Evolutionary conservation across 2,113 vertebrate genomes (phyloP).

Genomic region (Fulica atra): DNA sequence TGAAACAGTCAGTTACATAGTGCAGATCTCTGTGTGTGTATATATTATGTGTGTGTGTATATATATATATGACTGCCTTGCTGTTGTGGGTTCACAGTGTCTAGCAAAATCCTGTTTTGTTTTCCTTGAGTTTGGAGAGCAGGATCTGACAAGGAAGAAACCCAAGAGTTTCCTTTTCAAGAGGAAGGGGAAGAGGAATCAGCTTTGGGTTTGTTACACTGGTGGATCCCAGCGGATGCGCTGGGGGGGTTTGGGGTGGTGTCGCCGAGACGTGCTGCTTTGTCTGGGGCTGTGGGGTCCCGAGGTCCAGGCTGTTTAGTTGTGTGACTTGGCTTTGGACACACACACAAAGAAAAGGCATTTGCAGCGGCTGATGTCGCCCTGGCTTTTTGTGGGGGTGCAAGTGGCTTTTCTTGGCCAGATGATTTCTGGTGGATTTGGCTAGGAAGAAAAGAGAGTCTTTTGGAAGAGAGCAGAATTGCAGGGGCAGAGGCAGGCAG

Average conservation of each 20-base stretch:
- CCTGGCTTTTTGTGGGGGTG: not conserved
- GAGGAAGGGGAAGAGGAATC: not conserved
- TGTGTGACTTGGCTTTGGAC: not conserved
- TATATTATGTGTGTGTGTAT: too few species aligned
- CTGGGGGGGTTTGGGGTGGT: not conserved
- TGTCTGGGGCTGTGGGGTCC: not conserved
- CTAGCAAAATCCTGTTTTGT: not conserved
- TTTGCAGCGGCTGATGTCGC: not conserved
- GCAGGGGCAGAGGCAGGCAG: not conserved
- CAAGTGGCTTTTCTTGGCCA: not conserved
- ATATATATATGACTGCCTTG: not conserved
- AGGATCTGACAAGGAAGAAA: not conserved
- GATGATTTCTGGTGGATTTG: not conserved
- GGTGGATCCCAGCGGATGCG: not conserved
- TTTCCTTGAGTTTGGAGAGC: not conserved
- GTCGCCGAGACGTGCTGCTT: fast-evolving
- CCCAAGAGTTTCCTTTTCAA: not conserved
- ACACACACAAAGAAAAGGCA: not conserved
- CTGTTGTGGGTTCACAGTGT: not conserved
- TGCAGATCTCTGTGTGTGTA: not conserved
- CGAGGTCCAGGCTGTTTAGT: not conserved
- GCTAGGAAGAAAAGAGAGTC: not conserved
- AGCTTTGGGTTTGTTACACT: not conserved
- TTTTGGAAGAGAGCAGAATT: not conserved
- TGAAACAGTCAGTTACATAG: not conserved